A percentile compares a stretch with the other conserved stretches of the same genome.
phyloP scores from a whole-genome alignment of 2,888 invertebrate species.

The Ennomos erosarius region DNA sequence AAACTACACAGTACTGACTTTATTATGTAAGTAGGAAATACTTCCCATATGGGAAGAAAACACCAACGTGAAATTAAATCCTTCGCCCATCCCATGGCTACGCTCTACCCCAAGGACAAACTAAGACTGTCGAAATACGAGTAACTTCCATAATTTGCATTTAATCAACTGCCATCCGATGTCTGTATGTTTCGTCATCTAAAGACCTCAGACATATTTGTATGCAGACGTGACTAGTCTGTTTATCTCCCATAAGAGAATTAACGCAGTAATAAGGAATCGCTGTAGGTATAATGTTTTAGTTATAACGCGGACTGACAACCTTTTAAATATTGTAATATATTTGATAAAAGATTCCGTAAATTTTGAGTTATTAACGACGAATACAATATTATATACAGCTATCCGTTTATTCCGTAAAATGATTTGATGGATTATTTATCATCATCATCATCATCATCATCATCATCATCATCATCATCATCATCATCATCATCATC shows the following conservation, averaged over 20 bases:
- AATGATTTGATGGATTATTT: no score
- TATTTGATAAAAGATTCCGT: not conserved
- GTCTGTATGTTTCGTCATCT: constrained; percentile 43
- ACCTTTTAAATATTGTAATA: constrained; percentile 1
- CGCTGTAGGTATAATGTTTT: not conserved
- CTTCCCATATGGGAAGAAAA: no score
- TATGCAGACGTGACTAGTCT: constrained; percentile 44
- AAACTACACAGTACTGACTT: no score
- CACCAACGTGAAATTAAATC: not conserved
- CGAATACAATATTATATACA: no score
- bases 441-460: no score
- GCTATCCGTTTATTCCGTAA: no score
- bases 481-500: no score
- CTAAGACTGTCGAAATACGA: constrained; percentile 36
- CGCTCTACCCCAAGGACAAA: not conserved
- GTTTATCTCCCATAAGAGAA: constrained; percentile 39
- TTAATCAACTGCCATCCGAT: constrained; percentile 50
- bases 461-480: no score
- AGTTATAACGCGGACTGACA: not conserved
- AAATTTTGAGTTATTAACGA: no score
- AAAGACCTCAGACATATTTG: constrained; percentile 45
- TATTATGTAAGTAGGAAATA: no score
- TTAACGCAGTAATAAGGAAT: constrained; percentile 5
- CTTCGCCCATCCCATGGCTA: not conserved
- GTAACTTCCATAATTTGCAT: constrained; percentile 54